Percentiles rank a stretch among this genome's conserved stretches.
These are phyloP conservation scores for Mesitornis unicolor DNA, from an alignment of 2,113 vertebrate species.

Conservation along the genomic window DNA sequence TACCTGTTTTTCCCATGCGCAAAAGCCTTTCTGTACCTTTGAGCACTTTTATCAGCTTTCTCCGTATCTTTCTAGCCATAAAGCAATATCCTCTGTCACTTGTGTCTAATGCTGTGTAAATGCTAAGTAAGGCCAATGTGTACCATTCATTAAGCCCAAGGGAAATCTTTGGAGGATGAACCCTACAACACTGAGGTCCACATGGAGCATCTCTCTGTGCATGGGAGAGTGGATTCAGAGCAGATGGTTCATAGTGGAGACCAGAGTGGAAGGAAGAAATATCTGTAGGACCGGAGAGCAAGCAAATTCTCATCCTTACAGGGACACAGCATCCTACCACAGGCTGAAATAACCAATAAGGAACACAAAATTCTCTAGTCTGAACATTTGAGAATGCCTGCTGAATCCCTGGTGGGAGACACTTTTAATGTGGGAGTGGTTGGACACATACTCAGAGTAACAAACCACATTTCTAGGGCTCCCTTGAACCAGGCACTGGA, in stretches of 20 bases:
- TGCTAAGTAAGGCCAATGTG: not conserved
- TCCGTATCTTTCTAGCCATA: not conserved
- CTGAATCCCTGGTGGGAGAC: not conserved
- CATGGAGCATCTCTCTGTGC: not conserved
- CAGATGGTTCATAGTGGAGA: not conserved
- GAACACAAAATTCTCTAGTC: not conserved
- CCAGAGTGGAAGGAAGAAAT: not conserved
- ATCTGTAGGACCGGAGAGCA: not conserved
- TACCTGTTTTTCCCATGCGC: not conserved
- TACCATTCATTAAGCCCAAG: not conserved
- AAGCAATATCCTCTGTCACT: not conserved
- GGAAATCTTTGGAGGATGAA: not conserved
- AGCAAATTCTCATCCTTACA: not conserved
- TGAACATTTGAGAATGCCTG: not conserved
- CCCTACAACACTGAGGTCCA: not conserved
- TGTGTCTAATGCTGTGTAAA: slow-evolving; percentile 13
- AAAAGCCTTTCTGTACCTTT: slow-evolving; percentile 24
- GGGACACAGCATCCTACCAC: not conserved
- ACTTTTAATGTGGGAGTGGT: fast-evolving
- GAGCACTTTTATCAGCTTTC: slow-evolving; percentile 36
- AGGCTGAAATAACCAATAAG: not conserved
- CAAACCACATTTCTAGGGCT: not conserved
- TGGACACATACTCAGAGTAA: not conserved
- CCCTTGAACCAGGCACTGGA: not conserved
- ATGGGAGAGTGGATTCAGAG: not conserved